Evolutionary conservation across 64 coral and sea anemone genomes (phyloP), one percentile per base, ranked within the genome.

Genomic region (Trachythela sp.): DNA sequence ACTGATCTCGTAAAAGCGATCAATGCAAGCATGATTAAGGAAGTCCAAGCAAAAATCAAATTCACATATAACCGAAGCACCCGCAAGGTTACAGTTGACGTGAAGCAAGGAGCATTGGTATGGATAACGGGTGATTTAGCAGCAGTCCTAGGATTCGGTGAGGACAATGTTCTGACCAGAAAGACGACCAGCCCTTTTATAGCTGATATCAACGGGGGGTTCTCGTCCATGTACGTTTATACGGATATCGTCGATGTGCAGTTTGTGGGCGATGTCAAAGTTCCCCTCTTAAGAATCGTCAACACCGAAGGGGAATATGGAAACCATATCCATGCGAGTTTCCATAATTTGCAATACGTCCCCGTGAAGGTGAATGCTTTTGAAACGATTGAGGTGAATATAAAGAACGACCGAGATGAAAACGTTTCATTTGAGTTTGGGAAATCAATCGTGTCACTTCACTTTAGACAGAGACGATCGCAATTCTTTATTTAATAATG

Each of bases 191-290:
- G 54, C 18, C 85, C 90, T 11, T 72, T 15, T 50, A 56, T 91
- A 35, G 33, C 83, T 8, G 43, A 70, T 48, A 45, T 86, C 14
- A 41, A 40, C 24, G 90, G n/a, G 11, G 84, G 90, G 34, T 71
- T 92, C 52, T 27, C 40, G 14, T 92, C 85, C 20, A 41, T 92
- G 17, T 87, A 87, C 22, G 43, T 91, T 0, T 91, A 91, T 58
- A 75, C 54, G 31, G 84, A 91, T 31, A 40, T 87, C 9, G 85
- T 92, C 34, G 90, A 92, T 10, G 67, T 85, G 7, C 90, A 92
- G 83, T 48, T 87, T 50, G 85, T 86, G 0, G 84, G 90, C 1
- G 60, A 87, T 49, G 70, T 30, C 20, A 87, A 41, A 35, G 89
- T 70, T 0, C 84, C 59, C 1, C 39, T 86, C 39, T 36, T 91